Base-by-base conservation (phyloP, 2,888 invertebrate genomes). In the Tetrapedia diversipes region DNA sequence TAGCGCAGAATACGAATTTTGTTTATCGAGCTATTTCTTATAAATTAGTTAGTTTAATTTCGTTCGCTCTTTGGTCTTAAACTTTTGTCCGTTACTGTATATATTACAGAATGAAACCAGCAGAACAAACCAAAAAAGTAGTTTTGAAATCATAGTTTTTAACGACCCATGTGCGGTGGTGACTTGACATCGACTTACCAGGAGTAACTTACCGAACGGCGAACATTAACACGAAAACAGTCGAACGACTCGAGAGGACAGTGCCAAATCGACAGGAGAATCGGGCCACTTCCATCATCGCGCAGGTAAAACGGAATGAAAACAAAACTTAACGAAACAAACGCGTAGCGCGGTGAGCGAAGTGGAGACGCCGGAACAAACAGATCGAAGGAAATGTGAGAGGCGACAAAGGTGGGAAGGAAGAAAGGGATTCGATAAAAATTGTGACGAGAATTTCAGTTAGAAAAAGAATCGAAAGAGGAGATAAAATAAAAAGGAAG, bases 71-170 rank as follows among this genome's bases (percentile, higher is more conserved):
- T n/a, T n/a, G n/a, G n/a, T n/a, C n/a, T n/a, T n/a, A n/a, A n/a
- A n/a, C n/a, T n/a, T n/a, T n/a, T n/a, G n/a, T n/a, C n/a, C n/a
- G n/a, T n/a, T n/a, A n/a, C n/a, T n/a, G n/a, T n/a, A n/a, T n/a
- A n/a, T n/a, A n/a, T n/a, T n/a, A n/a, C n/a, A n/a, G n/a, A n/a
- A n/a, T n/a, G n/a, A n/a, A n/a, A n/a, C n/a, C n/a, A n/a, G n/a
- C n/a, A n/a, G n/a, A n/a, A n/a, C n/a, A n/a, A n/a, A n/a, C n/a
- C n/a, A n/a, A n/a, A n/a, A n/a, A n/a, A n/a, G n/a, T n/a, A n/a
- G n/a, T 84, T 85, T 84, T 81, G 85, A 83, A 83, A 79, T 77
- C 70, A 75, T 67, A 59, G 60, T 81, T 75, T 79, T 78, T 75
- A 77, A 77, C 71, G 67, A 63, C 14, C 32, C 19, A 34, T 66